Percentiles rank a stretch among this genome's conserved stretches.
Evolutionary conservation across 35 echinoderm and acorn worm species (phyloP).

Genomic region (Antedon bifida): DNA sequence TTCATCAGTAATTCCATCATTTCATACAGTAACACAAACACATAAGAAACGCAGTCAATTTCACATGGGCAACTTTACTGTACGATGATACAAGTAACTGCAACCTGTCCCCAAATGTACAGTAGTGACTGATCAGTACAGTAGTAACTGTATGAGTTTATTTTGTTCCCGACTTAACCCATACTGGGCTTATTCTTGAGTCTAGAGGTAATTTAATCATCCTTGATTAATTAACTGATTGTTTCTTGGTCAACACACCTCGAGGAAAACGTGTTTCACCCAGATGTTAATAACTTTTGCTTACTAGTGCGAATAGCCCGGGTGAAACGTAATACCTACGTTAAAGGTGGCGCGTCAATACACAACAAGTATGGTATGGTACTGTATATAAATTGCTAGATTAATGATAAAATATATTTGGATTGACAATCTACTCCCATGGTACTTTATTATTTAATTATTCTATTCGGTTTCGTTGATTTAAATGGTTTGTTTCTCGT

Average conservation of each 20-base stretch:
- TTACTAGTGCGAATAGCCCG: background rate
- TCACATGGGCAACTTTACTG: no score
- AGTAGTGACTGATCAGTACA: no score
- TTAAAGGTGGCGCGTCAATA: background rate
- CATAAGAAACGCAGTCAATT: no score
- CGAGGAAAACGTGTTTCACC: background rate
- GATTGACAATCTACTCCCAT: background rate
- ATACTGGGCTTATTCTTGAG: no score
- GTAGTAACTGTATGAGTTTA: no score
- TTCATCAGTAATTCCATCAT: no score
- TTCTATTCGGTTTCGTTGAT: background rate
- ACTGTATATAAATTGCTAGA: no score
- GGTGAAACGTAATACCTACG: background rate
- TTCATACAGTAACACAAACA: no score
- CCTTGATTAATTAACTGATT: background rate
- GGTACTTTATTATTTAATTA: background rate
- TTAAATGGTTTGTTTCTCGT: background rate
- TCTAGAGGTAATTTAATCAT: background rate
- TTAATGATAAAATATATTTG: background rate
- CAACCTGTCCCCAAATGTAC: no score
- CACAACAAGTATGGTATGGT: no score
- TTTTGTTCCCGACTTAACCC: no score
- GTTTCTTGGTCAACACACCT: background rate
- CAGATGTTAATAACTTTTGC: background rate
- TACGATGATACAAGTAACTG: no score